A percentile compares a stretch with the other conserved stretches of the same genome.
Conservation (phyloP, 2,888 invertebrate genomes). For the Philhelius pedissequus region DNA sequence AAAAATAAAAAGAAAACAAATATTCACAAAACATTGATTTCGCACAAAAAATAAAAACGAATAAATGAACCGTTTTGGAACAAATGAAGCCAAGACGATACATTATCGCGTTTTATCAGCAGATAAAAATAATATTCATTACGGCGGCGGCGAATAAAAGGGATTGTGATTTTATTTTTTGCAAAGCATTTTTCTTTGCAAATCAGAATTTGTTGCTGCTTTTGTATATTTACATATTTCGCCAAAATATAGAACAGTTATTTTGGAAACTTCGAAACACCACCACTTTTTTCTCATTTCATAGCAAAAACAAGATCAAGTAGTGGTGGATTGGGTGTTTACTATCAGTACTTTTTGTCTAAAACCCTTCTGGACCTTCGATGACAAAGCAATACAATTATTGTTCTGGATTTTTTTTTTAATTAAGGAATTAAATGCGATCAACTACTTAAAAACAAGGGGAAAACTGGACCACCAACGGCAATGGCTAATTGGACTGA, state of each 20-base stretch:
- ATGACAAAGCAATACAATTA: neutral
- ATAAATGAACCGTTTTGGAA: neutral
- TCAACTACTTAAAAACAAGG: neutral
- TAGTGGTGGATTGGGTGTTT: neutral
- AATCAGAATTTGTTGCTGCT: neutral
- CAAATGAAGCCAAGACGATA: neutral
- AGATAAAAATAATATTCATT: neutral
- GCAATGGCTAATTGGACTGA: neutral
- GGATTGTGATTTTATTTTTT: neutral
- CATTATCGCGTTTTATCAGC: neutral
- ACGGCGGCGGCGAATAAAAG: neutral
- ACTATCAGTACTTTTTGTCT: neutral
- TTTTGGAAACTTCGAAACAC: neutral
- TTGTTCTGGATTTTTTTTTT: neutral
- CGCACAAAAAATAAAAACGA: neutral
- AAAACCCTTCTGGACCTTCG: neutral
- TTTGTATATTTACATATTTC: neutral
- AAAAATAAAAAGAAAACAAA: neutral
- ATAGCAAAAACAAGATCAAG: neutral
- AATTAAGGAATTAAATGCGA: neutral
- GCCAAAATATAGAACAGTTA: neutral
- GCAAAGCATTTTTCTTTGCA: neutral
- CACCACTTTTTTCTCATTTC: neutral
- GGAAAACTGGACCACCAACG: neutral
- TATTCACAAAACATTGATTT: neutral